Evolutionary conservation across 1,140 invertebrate species (phyloP), one percentile per base, ranked within the genome.

Genomic region (Coelopa frigida): DNA sequence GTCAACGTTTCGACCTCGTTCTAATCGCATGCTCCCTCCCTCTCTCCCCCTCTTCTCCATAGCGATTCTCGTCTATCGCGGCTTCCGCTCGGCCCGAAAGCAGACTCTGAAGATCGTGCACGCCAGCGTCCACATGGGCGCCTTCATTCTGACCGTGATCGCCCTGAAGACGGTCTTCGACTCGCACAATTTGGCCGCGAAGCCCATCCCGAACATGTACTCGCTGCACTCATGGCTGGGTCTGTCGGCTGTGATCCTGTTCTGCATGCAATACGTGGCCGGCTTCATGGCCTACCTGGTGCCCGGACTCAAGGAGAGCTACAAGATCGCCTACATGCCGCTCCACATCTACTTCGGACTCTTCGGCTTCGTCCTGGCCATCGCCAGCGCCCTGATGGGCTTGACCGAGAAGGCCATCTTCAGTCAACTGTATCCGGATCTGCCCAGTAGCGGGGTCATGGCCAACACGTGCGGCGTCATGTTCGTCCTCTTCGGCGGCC

Each of bases 171-270:
- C 90, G 4, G 89, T 84, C 15, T 93, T 91, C 70, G 85, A 91
- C 61, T 87, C 80, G 43, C 89, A 94, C 67, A 89, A 91, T 63
- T 72, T 81, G 37, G 58, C 54, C 15, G 45, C 46, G 22, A 53
- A 68, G 18, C 82, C 84, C 5, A 81, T 80, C 41, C 79, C 85
- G 7, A 91, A 94, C 70, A 70, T 94, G 62, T 91, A 90, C 62
- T 75, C 78, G 38, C 65, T 93, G 29, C 90, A 94, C 70, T 89
- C 85, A 53, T 94, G 91, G 89, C 58, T 94, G 39, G 91, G 91
- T 1, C 61, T 94, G 1, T 71, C 76, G 7, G 80, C 83, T 22
- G 78, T 90, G 7, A 76, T 87, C 51, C 60, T 90, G 50, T 94
- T 89, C 66, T 72, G 75, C 35, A 70, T 80, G 27, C 89, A 94